phyloP scores from a whole-genome alignment of 1,140 invertebrate species.

The Spodoptera litura region DNA sequence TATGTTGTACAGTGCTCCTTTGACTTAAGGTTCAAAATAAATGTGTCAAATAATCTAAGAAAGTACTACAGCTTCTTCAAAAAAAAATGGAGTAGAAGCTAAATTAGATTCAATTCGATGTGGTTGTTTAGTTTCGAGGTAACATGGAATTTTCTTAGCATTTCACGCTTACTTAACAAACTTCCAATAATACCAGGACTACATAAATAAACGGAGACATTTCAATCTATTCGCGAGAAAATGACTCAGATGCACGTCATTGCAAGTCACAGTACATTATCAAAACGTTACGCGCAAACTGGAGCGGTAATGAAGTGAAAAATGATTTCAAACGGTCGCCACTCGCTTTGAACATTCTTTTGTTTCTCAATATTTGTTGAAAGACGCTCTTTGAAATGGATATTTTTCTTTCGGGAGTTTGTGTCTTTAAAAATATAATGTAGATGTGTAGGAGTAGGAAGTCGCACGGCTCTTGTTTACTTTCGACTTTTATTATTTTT shows the following conservation, averaged over 20 bases:
- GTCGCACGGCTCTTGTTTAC: neutral
- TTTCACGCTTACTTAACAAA: neutral
- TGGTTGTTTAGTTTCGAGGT: too few relatives aligned
- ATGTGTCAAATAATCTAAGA: neutral
- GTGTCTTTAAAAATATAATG: slow-evolving; percentile 38
- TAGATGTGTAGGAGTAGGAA: neutral
- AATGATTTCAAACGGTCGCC: slow-evolving; percentile 42
- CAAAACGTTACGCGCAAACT: slow-evolving; percentile 41
- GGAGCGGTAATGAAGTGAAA: slow-evolving; percentile 44
- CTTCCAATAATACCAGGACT: slow-evolving; percentile 18
- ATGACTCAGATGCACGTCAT: slow-evolving; percentile 38
- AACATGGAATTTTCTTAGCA: neutral
- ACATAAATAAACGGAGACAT: slow-evolving; percentile 33
- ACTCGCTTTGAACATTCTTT: slow-evolving; percentile 36
- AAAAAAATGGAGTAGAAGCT: neutral
- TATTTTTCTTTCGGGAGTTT: slow-evolving; percentile 24
- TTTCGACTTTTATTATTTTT: neutral
- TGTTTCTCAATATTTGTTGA: slow-evolving; percentile 42
- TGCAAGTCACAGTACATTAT: slow-evolving; percentile 41
- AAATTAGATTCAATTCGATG: too few relatives aligned
- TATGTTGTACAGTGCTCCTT: too few relatives aligned
- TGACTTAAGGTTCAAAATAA: too few relatives aligned
- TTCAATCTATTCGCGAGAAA: slow-evolving; percentile 39
- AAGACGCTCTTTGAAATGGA: slow-evolving; percentile 42
- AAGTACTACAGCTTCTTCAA: neutral